A percentile compares a stretch with the other conserved stretches of the same genome.
phyloP scores from a whole-genome alignment of 2,113 vertebrate genomes.

The Tyto alba region DNA sequence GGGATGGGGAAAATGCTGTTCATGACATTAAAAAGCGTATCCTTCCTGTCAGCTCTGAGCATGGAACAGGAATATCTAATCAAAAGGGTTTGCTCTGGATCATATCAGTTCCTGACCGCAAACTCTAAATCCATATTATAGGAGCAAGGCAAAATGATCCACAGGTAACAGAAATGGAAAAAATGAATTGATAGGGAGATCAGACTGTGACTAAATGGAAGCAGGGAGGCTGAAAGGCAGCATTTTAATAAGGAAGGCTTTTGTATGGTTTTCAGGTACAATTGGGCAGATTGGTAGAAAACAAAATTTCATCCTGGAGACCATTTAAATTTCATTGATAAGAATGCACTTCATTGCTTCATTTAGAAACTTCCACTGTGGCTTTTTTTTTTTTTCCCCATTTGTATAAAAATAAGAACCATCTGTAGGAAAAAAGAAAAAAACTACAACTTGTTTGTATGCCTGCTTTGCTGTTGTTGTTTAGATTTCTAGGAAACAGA shows the following conservation, averaged over 20 bases:
- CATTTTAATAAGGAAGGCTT: conserved; percentile 29
- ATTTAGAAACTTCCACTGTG: conserved; percentile 1
- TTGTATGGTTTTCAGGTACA: conserved; percentile 3
- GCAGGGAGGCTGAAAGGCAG: conserved; percentile 47
- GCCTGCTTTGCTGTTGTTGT: conserved; percentile 62
- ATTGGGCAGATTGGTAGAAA: background rate
- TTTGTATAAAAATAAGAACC: conserved; percentile 60
- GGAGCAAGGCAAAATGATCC: conserved; percentile 49
- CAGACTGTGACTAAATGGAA: conserved; percentile 66
- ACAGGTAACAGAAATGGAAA: conserved; percentile 64
- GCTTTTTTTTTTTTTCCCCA: background rate
- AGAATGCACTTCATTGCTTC: conserved; percentile 27
- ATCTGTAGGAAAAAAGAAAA: conserved; percentile 16
- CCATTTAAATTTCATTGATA: conserved; percentile 31
- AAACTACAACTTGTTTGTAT: conserved; percentile 1
- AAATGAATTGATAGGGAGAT: conserved; percentile 50
- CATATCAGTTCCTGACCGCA: conserved; percentile 53
- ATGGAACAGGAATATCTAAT: conserved; percentile 62
- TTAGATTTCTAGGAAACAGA: conserved; percentile 74
- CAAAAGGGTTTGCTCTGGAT: conserved; percentile 56
- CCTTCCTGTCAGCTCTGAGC: conserved; percentile 35
- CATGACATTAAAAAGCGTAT: conserved; percentile 22
- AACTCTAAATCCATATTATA: conserved; percentile 42
- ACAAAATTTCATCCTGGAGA: background rate
- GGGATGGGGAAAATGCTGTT: background rate